Conservation (phyloP, 2,797 vertebrate species). For the Hypotaenidia okinawae region DNA sequence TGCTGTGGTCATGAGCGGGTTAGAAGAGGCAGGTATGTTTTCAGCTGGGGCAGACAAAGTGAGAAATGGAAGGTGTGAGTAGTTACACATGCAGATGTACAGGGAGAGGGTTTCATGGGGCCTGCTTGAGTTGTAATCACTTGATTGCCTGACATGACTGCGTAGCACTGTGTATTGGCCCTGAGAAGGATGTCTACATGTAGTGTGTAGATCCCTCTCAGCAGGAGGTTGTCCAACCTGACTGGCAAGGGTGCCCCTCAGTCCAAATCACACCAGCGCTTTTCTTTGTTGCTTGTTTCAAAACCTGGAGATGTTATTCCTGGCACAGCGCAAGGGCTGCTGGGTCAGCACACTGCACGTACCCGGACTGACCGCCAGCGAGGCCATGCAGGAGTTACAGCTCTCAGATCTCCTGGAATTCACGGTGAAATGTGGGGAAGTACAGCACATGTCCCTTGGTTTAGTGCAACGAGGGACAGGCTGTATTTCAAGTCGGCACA, state of each 20-base stretch:
- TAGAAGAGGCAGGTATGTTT: background rate
- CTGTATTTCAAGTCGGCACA: accelerated
- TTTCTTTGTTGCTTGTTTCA: background rate
- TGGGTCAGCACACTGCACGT: accelerated
- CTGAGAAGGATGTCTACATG: background rate
- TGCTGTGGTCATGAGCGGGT: background rate
- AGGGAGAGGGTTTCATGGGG: background rate
- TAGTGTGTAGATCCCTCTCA: background rate
- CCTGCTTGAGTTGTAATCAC: background rate
- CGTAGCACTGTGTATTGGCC: background rate
- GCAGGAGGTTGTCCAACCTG: background rate
- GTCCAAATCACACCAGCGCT: background rate
- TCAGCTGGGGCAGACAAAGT: background rate
- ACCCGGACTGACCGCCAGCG: background rate
- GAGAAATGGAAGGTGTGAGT: background rate
- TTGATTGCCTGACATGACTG: background rate
- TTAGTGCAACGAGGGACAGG: background rate
- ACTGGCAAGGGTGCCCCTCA: background rate
- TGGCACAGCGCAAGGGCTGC: background rate
- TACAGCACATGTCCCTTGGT: accelerated
- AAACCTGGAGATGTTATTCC: background rate
- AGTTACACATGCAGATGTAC: background rate
- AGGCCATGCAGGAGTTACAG: background rate
- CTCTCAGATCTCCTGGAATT: background rate
- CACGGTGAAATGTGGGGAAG: background rate